Conservation (phyloP, 2,113 vertebrate species). For the Pteropus alecto region DNA sequence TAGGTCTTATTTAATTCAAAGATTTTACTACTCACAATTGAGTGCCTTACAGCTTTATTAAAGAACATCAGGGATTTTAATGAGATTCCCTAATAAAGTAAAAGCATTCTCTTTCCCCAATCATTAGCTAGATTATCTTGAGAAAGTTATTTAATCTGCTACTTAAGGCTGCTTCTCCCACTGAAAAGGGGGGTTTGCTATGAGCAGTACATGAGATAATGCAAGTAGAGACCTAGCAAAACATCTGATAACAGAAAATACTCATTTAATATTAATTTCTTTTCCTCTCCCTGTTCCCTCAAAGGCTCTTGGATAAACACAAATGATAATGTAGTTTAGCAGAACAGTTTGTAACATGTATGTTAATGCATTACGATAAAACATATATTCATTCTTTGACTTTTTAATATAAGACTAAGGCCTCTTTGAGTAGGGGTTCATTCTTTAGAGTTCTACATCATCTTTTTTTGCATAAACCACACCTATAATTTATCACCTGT, state of each 20-base stretch:
- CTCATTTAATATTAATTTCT: slow-evolving; percentile 5
- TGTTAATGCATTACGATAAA: slow-evolving; percentile 12
- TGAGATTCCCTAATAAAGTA: neutral
- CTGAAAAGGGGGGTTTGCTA: neutral
- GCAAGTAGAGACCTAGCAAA: neutral
- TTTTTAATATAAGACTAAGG: neutral
- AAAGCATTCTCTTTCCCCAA: slow-evolving; percentile 20
- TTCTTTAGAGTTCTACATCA: neutral
- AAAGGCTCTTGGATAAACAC: slow-evolving; percentile 5
- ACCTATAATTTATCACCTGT: neutral
- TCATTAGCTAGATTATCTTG: slow-evolving; percentile 59
- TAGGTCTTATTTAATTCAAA: slow-evolving; percentile 33
- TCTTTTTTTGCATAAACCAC: neutral
- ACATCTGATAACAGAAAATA: neutral
- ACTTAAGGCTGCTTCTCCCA: slow-evolving; percentile 42
- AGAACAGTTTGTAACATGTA: neutral
- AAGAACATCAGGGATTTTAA: slow-evolving; percentile 47
- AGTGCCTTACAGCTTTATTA: slow-evolving; percentile 38
- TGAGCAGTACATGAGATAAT: neutral
- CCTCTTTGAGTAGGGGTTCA: neutral
- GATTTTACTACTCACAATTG: slow-evolving; percentile 35
- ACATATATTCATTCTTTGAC: neutral
- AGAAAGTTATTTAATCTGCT: slow-evolving; percentile 54
- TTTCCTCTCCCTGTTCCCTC: slow-evolving; percentile 9
- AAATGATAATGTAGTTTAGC: neutral